Conservation (phyloP, 2,797 vertebrate species). For the Macroramphosus scolopax region DNA sequence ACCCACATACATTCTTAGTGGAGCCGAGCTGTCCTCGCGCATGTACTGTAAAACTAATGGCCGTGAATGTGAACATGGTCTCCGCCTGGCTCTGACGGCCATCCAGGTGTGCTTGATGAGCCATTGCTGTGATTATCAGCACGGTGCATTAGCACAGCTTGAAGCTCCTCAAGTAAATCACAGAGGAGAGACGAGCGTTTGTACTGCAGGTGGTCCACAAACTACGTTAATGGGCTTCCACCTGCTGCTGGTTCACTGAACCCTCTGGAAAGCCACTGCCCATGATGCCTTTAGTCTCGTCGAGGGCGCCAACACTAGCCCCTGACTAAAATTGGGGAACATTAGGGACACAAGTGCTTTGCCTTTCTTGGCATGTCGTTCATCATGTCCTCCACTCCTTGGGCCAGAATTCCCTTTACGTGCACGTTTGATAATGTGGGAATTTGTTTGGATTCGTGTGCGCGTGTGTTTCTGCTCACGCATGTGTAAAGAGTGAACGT, state of each 20-base stretch:
- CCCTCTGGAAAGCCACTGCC: conserved; percentile 53
- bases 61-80: conserved; percentile 72
- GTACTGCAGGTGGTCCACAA: conserved; percentile 72
- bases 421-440: conserved; percentile 16
- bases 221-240: conserved; percentile 71
- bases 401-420: conserved; percentile 38
- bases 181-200: conserved; percentile 60
- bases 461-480: conserved; percentile 22
- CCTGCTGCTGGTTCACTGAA: conserved; percentile 73
- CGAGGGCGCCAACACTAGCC: conserved; percentile 27
- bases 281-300: conserved; percentile 38
- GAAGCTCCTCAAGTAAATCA: conserved; percentile 72
- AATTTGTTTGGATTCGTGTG: conserved; percentile 37
- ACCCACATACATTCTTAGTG: conserved; percentile 9
- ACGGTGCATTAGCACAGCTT: conserved; percentile 69
- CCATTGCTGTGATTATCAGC: conserved; percentile 77
- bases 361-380: conserved; percentile 54
- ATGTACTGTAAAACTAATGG: conserved; percentile 71
- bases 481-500: conserved; percentile 15
- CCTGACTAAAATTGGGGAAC: conserved; percentile 50
- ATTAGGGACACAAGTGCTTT: conserved; percentile 44
- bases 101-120: conserved; percentile 79
- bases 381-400: conserved; percentile 44
- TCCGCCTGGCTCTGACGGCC: conserved; percentile 59
- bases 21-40: conserved; percentile 41